Evolutionary conservation across 2,113 vertebrate species (phyloP), one percentile per base, ranked within the genome.

Genomic region (Saccopteryx bilineata): DNA sequence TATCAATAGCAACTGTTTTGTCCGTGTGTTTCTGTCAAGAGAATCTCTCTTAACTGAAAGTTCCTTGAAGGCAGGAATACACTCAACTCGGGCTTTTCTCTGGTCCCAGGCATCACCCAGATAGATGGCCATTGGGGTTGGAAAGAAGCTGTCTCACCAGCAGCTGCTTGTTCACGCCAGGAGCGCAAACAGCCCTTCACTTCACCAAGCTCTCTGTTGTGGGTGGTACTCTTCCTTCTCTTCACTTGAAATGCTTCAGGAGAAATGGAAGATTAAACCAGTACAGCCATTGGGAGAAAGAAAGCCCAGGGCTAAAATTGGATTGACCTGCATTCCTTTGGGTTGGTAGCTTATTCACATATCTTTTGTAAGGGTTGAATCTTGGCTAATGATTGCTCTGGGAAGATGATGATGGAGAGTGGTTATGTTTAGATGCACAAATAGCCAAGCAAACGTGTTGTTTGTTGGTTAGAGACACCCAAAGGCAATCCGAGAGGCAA

Each of bases 221-320:
- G 52, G 48, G 39, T 54, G 46, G 56, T 13, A 72, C 68, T 93
- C 56, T 21, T 74, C 21, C 28, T 85, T 58, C 17, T 83, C 76
- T 93, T 69, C 5, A 3, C 66, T 26, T 46, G 31, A 89, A 88
- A 80, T 50, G 28, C 63, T 78, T 90, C 75, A 74, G 78, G 87
- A 83, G 82, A 91, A 94, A 69, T n/a, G n/a, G 80, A 80, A 95
- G 68, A 74, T 69, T 78, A 79, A 96, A 80, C 74, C 89, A 91
- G 86, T 91, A 71, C 48, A 89, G 50, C 33, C 89, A n/a, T 50
- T 87, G 78, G 52, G 76, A 91, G 56, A 93, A 90, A 92, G 50
- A 56, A 92, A 92, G 75, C 76, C 60, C 81, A 18, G 50, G 88
- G 82, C 83, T 82, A 72, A 96, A 63, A 79, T 52, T 91, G 90